Base-by-base conservation (phyloP, 2,888 invertebrate species). In the Girardia tigrina region DNA sequence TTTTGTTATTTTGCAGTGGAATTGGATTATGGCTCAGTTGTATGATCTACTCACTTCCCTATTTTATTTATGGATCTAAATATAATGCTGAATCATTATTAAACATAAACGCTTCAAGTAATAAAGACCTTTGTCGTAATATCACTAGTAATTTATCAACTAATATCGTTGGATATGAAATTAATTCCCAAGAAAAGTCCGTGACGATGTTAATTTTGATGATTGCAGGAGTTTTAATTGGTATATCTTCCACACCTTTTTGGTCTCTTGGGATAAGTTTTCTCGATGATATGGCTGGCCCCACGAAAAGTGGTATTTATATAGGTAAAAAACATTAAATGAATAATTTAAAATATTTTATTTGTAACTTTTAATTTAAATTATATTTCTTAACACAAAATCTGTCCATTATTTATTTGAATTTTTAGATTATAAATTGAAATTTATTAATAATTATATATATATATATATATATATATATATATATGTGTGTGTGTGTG, bases 211-310 rank as follows among this genome's bases (percentile, higher is more conserved):
- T 42, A 12, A 77, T 76, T 36, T 36, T 28, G 26, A 56, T 76
- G 69, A 69, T 76, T 36, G 75, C 69, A 29, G 76, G 76, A 1
- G 29, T 76, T 27, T 23, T 76, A n/a, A 74, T 42, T 42, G 76
- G 76, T 8, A 29, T 76, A 26, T 75, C 76, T 26, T 26, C 75
- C 2, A 56, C 56, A 42, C 76, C 76, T 20, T 76, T 76, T 29
- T 76, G 76, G 76, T 56, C n/a, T 42, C 23, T 76, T 23, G 76
- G 76, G 1, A 76, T 76, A 28, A 69, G 56, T 23, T 28, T 76
- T 26, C 16, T 76, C 26, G 76, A 76, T 69, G 76, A 76, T 69
- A 77, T 76, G 76, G 28, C 76, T 26, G 76, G 76, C 28, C 20
- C 28, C 6, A 76, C 76, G 1, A 56, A 56, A 56, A 76, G 76